A percentile compares a stretch with the other conserved stretches of the same genome.
These are phyloP conservation scores for Physeter macrocephalus DNA, from an alignment of 2,113 vertebrate species.

Conservation along the genomic window DNA sequence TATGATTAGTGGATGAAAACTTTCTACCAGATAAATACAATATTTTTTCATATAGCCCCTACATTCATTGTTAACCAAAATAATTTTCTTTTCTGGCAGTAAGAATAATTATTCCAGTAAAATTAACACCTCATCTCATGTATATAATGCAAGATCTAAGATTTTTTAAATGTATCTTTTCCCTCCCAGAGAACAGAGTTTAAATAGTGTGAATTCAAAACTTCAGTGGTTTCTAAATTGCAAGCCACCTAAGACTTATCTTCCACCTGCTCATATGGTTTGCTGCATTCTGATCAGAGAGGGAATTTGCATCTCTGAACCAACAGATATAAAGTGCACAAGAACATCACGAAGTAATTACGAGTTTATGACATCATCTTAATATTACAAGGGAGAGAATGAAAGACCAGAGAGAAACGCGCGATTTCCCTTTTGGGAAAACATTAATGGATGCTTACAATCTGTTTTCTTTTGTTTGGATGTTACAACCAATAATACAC, in stretches of 20 bases:
- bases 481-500: conserved; percentile 86
- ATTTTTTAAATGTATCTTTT: conserved; percentile 65
- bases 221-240: conserved; percentile 65
- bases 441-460: conserved; percentile 86
- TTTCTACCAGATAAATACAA: not conserved
- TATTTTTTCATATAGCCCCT: not conserved
- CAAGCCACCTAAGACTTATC: conserved; percentile 74
- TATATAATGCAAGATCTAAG: conserved; percentile 35
- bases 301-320: conserved; percentile 74
- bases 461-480: conserved; percentile 88
- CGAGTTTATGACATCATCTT: conserved; percentile 86
- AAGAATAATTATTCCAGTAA: not conserved
- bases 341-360: conserved; percentile 84
- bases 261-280: conserved; percentile 74
- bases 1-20: not conserved
- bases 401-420: conserved; percentile 80
- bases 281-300: conserved; percentile 69
- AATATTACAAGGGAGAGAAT: conserved; percentile 82
- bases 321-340: conserved; percentile 73
- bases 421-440: conserved; percentile 85
- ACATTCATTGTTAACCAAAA: not conserved
- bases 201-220: conserved; percentile 69
- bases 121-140: conserved; percentile 8
- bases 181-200: conserved; percentile 52
- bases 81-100: not conserved